Base-by-base conservation (phyloP, 2,888 invertebrate genomes). In the Helobdella robusta region DNA sequence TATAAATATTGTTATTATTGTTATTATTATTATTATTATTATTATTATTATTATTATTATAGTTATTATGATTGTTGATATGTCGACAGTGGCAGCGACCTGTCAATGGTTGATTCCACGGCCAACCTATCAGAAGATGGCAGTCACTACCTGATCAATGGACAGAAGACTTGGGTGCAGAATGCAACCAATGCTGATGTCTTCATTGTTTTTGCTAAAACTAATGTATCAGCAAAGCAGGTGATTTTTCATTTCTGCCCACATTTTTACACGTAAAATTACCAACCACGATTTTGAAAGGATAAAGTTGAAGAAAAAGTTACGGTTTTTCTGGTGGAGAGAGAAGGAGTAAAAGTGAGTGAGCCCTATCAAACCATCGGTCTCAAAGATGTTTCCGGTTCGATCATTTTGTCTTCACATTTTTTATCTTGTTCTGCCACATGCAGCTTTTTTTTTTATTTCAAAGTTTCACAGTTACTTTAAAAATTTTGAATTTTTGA, bases 201-300 rank as follows among this genome's bases (percentile, higher is more conserved):
- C 32, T 56, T 56, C 32, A 28, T 56, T n/a, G 56, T 56, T 11
- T 56, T 56, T 56, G 56, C 56, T n/a, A 56, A 56, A 30, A 56
- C 56, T 6, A 32, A 56, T 25, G 15, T 56, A 11, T 28, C 30
- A 30, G 20, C 2, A n/a, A 28, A 32, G 4, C 56, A n/a, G 56
- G 56, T 56, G 20, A n/a, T n/a, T n/a, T n/a, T n/a, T n/a, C n/a
- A n/a, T n/a, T n/a, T n/a, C n/a, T n/a, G n/a, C n/a, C n/a, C n/a
- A n/a, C n/a, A n/a, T n/a, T n/a, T n/a, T n/a, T n/a, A n/a, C n/a
- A n/a, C n/a, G n/a, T n/a, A n/a, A n/a, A n/a, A n/a, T n/a, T n/a
- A n/a, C n/a, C n/a, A n/a, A n/a, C n/a, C n/a, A n/a, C n/a, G n/a
- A n/a, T n/a, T n/a, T n/a, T n/a, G n/a, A n/a, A n/a, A n/a, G n/a